Conservation (phyloP, 2,797 vertebrate genomes). For the Florisuga fusca region DNA sequence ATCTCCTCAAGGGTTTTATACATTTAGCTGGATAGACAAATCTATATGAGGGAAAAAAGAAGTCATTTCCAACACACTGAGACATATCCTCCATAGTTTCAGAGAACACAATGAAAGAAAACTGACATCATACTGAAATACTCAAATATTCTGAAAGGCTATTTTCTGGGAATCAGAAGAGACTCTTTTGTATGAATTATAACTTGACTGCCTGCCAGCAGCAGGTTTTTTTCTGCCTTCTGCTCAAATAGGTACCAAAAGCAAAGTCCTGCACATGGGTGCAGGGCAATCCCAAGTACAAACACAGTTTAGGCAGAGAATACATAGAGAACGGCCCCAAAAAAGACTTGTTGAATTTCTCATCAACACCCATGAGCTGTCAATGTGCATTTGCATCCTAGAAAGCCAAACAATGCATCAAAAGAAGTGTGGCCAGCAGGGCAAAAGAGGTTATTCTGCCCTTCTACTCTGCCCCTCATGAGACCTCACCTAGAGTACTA, state of each 20-base stretch:
- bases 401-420: too few species aligned
- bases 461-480: too few species aligned
- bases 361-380: too few species aligned
- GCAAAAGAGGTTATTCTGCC: too few species aligned
- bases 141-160: background rate
- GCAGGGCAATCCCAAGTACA: too few species aligned
- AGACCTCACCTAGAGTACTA: too few species aligned
- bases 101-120: background rate
- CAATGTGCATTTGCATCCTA: too few species aligned
- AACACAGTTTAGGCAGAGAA: too few species aligned
- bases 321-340: too few species aligned
- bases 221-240: accelerated
- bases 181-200: background rate
- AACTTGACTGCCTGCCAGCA: background rate
- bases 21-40: background rate
- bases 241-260: background rate
- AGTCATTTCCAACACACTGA: background rate
- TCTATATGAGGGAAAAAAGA: background rate
- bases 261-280: too few species aligned
- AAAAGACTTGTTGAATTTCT: too few species aligned
- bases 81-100: background rate
- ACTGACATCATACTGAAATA: background rate
- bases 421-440: too few species aligned
- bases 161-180: background rate
- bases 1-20: background rate